Evolutionary conservation across 2,888 invertebrate species (phyloP), one percentile per base, ranked within the genome.

Genomic region (Epinotia bilunana): DNA sequence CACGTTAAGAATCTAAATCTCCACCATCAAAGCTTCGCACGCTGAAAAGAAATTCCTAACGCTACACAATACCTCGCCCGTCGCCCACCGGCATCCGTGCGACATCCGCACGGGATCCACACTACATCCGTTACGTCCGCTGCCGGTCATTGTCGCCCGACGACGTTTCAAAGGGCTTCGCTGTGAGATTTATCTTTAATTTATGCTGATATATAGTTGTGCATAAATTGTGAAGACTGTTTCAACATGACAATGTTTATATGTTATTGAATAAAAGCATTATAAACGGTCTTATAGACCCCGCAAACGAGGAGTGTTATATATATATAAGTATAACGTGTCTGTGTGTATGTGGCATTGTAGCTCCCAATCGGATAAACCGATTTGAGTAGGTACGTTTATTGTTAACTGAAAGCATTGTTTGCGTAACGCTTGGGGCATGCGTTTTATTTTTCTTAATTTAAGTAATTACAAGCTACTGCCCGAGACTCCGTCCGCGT

Each of bases 171-270:
- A 70, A 70, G 46, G 57, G 33, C 18, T 60, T 57, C n/a, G 28
- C 65, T 62, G 55, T 23, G 53, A 65, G 65, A 58, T 57, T 57
- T 64, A 72, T 64, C 63, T 64, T 72, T 69, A 69, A 69, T 60
- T 58, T 69, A 57, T 46, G 9, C 16, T 65, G 9, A 65, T 28
- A 18, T 20, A 49, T 64, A 7, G 33, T 55, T 67, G 55, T 12
- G 20, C 28, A 20, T n/a, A 55, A 4, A 53, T 33, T 49, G 28
- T 53, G 28, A 7, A 43, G 12, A 61, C 46, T 16, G 33, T 28
- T 28, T 39, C 9, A n/a, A 33, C 16, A n/a, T 18, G 7, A 16
- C 12, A 7, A 55, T n/a, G 16, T 53, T n/a, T n/a, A 7, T n/a
- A n/a, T 16, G 53, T 53, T n/a, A n/a, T 13, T 16, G 13, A n/a